These are phyloP conservation scores for Anorthoa munda DNA, from an alignment of 2,888 invertebrate genomes.

Conservation along the genomic window DNA sequence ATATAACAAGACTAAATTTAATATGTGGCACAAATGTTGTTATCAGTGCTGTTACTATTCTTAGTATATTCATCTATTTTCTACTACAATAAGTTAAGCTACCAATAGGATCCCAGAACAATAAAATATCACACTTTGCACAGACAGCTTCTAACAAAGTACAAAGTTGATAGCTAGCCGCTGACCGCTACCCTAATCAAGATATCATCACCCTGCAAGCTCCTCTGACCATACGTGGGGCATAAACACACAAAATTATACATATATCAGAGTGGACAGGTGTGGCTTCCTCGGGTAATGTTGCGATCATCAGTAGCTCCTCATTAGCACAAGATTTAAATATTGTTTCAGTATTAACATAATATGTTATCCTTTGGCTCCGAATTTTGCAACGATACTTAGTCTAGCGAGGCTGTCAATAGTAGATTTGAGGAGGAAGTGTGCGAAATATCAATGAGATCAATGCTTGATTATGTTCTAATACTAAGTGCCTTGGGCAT, in stretches of 20 bases:
- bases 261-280: neutral
- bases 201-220: slow-evolving; percentile 12
- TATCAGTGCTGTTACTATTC: too few species aligned
- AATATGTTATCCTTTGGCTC: neutral
- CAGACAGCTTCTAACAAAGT: slow-evolving; percentile 3
- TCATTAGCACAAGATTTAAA: slow-evolving; percentile 7
- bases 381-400: slow-evolving; percentile 4
- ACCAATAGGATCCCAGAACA: too few species aligned
- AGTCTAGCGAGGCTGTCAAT: neutral
- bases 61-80: too few species aligned
- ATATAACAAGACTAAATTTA: too few species aligned
- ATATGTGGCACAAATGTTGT: too few species aligned
- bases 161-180: slow-evolving; percentile 9
- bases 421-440: too few species aligned
- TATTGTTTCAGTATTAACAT: neutral
- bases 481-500: too few species aligned
- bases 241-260: slow-evolving; percentile 9
- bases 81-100: too few species aligned
- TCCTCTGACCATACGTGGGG: slow-evolving; percentile 12
- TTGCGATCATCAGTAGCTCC: neutral
- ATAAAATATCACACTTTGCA: neutral
- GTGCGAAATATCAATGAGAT: neutral
- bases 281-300: neutral
- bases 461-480: too few species aligned
- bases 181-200: slow-evolving; percentile 34